These are phyloP conservation scores for Tiliacea citrago DNA, from an alignment of 2,888 invertebrate genomes.

Conservation along the genomic window DNA sequence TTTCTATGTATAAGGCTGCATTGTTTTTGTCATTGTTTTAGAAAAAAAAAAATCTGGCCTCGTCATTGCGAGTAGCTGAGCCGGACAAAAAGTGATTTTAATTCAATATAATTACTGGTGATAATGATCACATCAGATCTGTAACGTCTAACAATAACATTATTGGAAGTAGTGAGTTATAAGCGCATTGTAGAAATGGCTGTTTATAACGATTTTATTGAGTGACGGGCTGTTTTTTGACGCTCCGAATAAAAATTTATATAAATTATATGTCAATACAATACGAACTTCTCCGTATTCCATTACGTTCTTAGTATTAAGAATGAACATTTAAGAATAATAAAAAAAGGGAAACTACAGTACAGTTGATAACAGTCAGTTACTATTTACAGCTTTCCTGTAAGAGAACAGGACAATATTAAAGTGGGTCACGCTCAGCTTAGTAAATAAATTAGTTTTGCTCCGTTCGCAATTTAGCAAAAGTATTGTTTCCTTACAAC, in stretches of 20 bases:
- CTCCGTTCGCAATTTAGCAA: slow-evolving; percentile 4
- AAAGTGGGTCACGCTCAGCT: slow-evolving; percentile 39
- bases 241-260: background rate
- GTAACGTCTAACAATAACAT: slow-evolving; percentile 13
- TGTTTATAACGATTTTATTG: background rate
- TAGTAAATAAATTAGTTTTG: slow-evolving; percentile 1
- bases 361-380: slow-evolving; percentile 2
- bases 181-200: background rate
- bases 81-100: slow-evolving; percentile 61
- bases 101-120: slow-evolving; percentile 39
- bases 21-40: slow-evolving; percentile 71
- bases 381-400: slow-evolving; percentile 51
- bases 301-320: background rate
- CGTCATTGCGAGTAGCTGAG: slow-evolving; percentile 55
- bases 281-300: background rate
- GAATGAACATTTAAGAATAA: background rate
- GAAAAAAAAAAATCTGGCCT: slow-evolving; percentile 65
- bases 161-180: background rate
- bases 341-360: slow-evolving; percentile 13
- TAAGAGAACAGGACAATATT: slow-evolving; percentile 42
- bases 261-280: background rate
- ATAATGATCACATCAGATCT: slow-evolving; percentile 32
- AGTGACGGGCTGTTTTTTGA: background rate
- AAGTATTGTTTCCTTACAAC: background rate
- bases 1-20: slow-evolving; percentile 70